phyloP scores from a whole-genome alignment of 1,140 invertebrate genomes.

The Orius laevigatus region DNA sequence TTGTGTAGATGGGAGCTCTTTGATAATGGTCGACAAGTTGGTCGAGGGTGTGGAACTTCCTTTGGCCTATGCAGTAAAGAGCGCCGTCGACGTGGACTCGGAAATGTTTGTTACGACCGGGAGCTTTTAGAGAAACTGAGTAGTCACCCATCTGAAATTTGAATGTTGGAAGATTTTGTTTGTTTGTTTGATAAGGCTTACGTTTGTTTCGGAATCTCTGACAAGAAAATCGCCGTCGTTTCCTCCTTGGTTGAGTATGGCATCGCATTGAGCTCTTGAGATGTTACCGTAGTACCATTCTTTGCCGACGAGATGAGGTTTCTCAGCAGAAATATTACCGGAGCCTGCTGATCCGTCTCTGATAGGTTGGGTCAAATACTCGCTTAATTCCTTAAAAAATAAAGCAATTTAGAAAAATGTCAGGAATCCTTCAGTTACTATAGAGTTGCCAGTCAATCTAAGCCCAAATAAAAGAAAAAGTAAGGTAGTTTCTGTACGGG shows the following conservation, averaged over 20 bases:
- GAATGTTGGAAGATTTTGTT: slow-evolving; percentile 4
- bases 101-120: slow-evolving; percentile 96
- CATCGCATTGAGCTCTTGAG: slow-evolving; percentile 86
- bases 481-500: too few species aligned
- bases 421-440: too few species aligned
- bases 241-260: slow-evolving; percentile 80
- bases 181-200: slow-evolving; percentile 47
- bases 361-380: slow-evolving; percentile 64
- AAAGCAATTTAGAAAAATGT: too few species aligned
- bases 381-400: slow-evolving; percentile 49
- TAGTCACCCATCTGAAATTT: slow-evolving; percentile 83
- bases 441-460: too few species aligned
- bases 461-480: too few species aligned
- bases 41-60: slow-evolving; percentile 89
- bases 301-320: slow-evolving; percentile 57
- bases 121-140: slow-evolving; percentile 94
- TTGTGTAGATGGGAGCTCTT: slow-evolving; percentile 94
- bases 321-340: slow-evolving; percentile 30
- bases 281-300: slow-evolving; percentile 96
- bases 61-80: slow-evolving; percentile 91
- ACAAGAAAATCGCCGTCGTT: slow-evolving; percentile 97
- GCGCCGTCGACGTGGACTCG: slow-evolving; percentile 90
- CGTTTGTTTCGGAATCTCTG: slow-evolving; percentile 95
- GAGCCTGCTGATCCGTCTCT: slow-evolving; percentile 25
- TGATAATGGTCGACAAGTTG: slow-evolving; percentile 97